phyloP scores from a whole-genome alignment of 2,888 invertebrate species.

The Masnerella sp. region DNA sequence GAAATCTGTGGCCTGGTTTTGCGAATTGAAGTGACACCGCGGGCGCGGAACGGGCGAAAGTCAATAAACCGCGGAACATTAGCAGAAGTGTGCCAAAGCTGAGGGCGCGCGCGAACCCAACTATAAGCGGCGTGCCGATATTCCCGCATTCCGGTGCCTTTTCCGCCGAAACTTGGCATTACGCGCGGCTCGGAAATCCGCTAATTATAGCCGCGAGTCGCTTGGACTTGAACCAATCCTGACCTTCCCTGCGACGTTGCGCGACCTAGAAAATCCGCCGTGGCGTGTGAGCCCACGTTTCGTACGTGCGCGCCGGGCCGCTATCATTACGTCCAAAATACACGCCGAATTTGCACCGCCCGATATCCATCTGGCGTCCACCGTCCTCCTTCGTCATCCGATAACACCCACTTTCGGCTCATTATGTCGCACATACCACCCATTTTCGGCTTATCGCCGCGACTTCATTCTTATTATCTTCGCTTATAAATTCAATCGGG shows the following conservation, averaged over 20 bases:
- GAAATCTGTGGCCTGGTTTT: constrained; percentile 50
- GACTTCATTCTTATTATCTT: too few species aligned
- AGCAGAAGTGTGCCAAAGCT: too few species aligned
- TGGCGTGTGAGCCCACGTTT: constrained; percentile 14
- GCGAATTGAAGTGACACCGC: constrained; percentile 24
- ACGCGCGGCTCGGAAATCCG: constrained; percentile 65
- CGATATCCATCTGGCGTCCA: constrained; percentile 25
- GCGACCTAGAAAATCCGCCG: constrained; percentile 73
- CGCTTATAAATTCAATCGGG: too few species aligned
- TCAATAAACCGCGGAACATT: constrained; percentile 62
- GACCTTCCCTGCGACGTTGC: constrained; percentile 73
- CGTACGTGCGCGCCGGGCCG: constrained; percentile 5
- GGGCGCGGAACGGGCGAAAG: constrained; percentile 26
- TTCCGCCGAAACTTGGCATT: constrained; percentile 42
- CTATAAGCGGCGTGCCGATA: too few species aligned
- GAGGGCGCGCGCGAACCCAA: too few species aligned
- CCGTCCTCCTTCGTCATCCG: too few species aligned
- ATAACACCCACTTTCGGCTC: too few species aligned
- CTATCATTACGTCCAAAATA: constrained; percentile 33
- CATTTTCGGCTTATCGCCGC: too few species aligned
- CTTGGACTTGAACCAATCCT: constrained; percentile 76
- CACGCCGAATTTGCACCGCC: constrained; percentile 14
- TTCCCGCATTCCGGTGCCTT: too few species aligned
- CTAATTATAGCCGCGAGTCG: constrained; percentile 73
- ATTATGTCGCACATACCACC: too few species aligned